Evolutionary conservation across 2,113 vertebrate genomes (phyloP).

Genomic region (Odobenus rosmarus): DNA sequence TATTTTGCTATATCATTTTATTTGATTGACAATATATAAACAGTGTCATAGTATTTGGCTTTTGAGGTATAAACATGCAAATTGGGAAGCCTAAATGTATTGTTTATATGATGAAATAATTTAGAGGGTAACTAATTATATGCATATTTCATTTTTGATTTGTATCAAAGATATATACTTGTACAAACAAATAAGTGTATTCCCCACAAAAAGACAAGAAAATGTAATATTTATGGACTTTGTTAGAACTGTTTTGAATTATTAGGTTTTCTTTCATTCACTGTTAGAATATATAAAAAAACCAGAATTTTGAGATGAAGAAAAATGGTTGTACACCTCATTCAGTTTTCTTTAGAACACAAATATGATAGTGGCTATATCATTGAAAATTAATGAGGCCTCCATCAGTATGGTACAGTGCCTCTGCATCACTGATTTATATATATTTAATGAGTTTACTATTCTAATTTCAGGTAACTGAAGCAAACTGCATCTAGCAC

Average conservation of each 20-base stretch:
- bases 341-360: conserved; percentile 65
- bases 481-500: conserved; percentile 78
- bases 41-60: not conserved
- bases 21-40: conserved; percentile 25
- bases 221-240: not conserved
- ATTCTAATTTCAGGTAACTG: conserved; percentile 85
- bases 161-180: not conserved
- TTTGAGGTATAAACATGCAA: conserved; percentile 36
- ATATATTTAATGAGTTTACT: conserved; percentile 88
- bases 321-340: conserved; percentile 62
- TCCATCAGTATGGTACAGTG: conserved; percentile 85
- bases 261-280: conserved; percentile 43
- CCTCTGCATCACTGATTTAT: conserved; percentile 80
- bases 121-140: conserved; percentile 43
- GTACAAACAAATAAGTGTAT: not conserved
- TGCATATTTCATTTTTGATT: conserved; percentile 57
- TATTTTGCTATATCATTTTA: conserved; percentile 40
- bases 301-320: conserved; percentile 72
- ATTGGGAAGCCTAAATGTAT: conserved; percentile 31
- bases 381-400: conserved; percentile 89
- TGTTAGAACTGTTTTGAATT: conserved; percentile 53
- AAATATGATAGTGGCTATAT: conserved; percentile 81
- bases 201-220: not conserved
- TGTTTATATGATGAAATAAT: conserved; percentile 40
- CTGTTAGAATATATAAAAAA: conserved; percentile 59